A percentile compares a stretch with the other conserved stretches of the same genome.
Evolutionary conservation across 1,140 invertebrate genomes (phyloP).

Genomic region (Teleopsis dalmanni): DNA sequence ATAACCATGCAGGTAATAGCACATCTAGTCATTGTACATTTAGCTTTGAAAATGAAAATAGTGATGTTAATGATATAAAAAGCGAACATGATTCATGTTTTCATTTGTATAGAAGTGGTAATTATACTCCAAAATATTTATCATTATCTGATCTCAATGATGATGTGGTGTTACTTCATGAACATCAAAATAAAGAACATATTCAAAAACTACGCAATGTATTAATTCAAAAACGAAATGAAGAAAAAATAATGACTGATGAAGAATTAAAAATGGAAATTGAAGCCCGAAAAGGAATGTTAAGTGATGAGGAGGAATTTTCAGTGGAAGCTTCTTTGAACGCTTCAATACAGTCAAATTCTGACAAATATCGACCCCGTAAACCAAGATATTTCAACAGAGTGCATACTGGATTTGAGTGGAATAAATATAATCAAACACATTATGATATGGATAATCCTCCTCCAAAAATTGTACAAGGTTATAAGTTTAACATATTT

Average conservation of each 20-base stretch:
- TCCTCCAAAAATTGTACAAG: slow-evolving; percentile 99
- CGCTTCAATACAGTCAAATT: slow-evolving; percentile 90
- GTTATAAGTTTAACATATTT: slow-evolving; percentile 99
- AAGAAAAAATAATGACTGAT: slow-evolving; percentile 37
- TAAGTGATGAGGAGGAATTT: slow-evolving; percentile 82
- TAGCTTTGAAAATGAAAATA: too few relatives aligned
- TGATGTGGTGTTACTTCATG: slow-evolving; percentile 69
- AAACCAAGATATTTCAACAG: slow-evolving; percentile 98
- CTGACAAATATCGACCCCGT: slow-evolving; percentile 93
- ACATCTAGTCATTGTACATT: not conserved
- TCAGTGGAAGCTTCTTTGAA: slow-evolving; percentile 80
- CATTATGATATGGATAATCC: slow-evolving; percentile 99
- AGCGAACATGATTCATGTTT: slow-evolving; percentile 50
- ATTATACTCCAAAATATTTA: slow-evolving; percentile 78
- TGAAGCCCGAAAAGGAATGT: slow-evolving; percentile 85
- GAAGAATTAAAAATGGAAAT: slow-evolving; percentile 59
- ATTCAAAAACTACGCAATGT: slow-evolving; percentile 65
- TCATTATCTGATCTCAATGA: slow-evolving; percentile 65
- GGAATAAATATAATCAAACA: slow-evolving; percentile 99
- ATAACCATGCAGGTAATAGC: slow-evolving; percentile 4
- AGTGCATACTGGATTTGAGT: slow-evolving; percentile 94
- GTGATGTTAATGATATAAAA: slow-evolving; percentile 7
- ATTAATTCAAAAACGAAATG: slow-evolving; percentile 43
- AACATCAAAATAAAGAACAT: slow-evolving; percentile 60
- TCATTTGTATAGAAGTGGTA: slow-evolving; percentile 66